Percentiles rank a stretch among this genome's conserved stretches.
phyloP scores from a whole-genome alignment of 2,888 invertebrate genomes.

The Thymelicus acteon region DNA sequence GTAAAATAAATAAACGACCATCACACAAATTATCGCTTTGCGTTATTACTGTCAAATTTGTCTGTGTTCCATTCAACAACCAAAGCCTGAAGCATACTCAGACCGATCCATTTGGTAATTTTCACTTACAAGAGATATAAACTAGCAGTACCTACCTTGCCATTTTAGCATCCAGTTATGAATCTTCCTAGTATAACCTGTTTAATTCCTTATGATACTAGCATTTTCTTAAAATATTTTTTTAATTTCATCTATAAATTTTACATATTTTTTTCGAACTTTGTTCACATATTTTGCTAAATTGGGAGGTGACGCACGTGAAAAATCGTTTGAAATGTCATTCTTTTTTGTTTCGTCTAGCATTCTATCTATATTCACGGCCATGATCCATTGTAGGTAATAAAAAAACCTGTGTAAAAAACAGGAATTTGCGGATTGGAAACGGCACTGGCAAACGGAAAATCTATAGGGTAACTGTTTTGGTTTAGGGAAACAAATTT shows the following conservation, averaged over 20 bases:
- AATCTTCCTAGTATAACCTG: slow-evolving; percentile 21
- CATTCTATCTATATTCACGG: slow-evolving; percentile 2
- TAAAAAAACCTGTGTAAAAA: no score
- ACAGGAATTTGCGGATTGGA: no score
- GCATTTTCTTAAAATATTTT: slow-evolving; percentile 29
- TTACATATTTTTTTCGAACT: slow-evolving; percentile 20
- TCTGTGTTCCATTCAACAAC: no score
- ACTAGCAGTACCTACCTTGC: slow-evolving; percentile 18
- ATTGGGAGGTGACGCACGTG: slow-evolving; percentile 10
- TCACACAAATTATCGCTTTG: no score
- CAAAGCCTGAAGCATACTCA: not conserved
- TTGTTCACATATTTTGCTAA: slow-evolving; percentile 7
- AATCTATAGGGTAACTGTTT: no score
- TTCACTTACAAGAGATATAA: no score
- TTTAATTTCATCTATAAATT: slow-evolving; percentile 14
- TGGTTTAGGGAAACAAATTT: no score
- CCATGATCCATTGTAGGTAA: not conserved
- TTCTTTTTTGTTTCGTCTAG: slow-evolving; percentile 16
- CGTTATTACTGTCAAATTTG: no score
- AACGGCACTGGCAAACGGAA: no score
- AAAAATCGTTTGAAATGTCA: slow-evolving; percentile 29
- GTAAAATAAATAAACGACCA: no score
- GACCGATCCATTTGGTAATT: no score
- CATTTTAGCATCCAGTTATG: slow-evolving; percentile 30
- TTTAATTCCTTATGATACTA: slow-evolving; percentile 24